Evolutionary conservation across 1,140 invertebrate genomes (phyloP).

Genomic region (Rhopalosiphum padi): DNA sequence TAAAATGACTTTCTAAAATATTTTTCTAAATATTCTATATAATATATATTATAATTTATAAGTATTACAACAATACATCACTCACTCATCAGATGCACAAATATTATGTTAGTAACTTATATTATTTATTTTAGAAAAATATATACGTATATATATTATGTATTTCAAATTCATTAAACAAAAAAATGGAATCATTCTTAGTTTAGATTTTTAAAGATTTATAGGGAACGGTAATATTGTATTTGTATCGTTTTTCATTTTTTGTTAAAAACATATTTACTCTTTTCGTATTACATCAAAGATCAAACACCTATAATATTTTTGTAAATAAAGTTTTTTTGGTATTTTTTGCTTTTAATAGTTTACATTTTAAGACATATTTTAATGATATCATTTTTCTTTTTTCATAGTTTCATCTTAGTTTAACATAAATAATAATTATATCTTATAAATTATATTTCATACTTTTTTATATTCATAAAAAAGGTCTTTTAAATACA

Average conservation of each 20-base stretch:
- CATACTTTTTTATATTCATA: not conserved
- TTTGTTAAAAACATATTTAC: conserved; percentile 19
- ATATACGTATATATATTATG: not conserved
- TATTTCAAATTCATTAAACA: not conserved
- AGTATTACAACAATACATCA: not conserved
- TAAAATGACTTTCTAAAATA: not conserved
- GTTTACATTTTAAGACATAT: not conserved
- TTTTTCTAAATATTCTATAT: conserved; percentile 6
- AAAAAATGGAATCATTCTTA: not conserved
- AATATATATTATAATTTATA: not conserved
- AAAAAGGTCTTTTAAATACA: not conserved
- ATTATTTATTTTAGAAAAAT: not conserved
- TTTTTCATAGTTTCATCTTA: not conserved
- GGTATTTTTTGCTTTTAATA: not conserved
- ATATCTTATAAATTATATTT: not conserved
- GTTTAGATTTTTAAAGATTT: not conserved
- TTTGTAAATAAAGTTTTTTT: not conserved
- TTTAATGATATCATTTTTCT: not conserved
- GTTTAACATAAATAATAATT: not conserved
- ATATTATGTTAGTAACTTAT: not conserved
- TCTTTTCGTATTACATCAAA: not conserved
- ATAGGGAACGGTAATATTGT: not conserved
- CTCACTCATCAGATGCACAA: not conserved
- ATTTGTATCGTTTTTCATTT: not conserved
- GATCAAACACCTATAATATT: conserved; percentile 7